phyloP scores from a whole-genome alignment of 2,797 vertebrate genomes.

The Numenius phaeopus region DNA sequence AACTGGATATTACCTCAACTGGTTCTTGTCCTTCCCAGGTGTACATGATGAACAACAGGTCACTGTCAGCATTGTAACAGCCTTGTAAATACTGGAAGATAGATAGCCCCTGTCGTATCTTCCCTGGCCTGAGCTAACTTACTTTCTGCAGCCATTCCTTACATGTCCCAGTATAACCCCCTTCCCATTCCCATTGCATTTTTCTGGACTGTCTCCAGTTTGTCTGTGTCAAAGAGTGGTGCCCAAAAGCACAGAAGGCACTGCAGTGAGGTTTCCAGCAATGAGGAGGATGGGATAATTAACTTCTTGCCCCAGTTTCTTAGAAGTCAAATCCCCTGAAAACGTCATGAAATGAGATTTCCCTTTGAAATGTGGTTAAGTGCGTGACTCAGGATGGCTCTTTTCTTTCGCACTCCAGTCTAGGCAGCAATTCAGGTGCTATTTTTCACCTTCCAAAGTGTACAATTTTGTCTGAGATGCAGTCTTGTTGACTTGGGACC shows the following conservation, averaged over 20 bases:
- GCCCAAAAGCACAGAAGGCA: neutral
- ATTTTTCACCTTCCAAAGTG: neutral
- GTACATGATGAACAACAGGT: neutral
- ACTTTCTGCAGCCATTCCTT: neutral
- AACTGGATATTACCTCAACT: neutral
- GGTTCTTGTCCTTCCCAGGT: neutral
- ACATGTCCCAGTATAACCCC: neutral
- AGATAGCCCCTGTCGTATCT: neutral
- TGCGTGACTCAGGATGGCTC: neutral
- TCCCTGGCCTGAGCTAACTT: neutral
- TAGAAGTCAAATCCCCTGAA: neutral
- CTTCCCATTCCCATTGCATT: neutral
- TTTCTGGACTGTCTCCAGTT: neutral
- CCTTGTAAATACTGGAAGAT: neutral
- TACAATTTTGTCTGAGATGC: neutral
- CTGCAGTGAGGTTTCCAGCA: neutral
- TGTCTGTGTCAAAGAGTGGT: neutral
- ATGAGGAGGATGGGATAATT: neutral
- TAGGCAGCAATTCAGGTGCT: neutral
- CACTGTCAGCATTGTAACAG: neutral
- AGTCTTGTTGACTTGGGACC: neutral
- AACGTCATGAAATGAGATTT: neutral
- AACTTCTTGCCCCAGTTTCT: neutral
- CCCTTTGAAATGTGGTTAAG: neutral
- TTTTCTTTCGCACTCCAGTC: neutral